A percentile compares a stretch with the other conserved stretches of the same genome.
phyloP scores from a whole-genome alignment of 1,140 invertebrate species.

The Drosophila neocordata region DNA sequence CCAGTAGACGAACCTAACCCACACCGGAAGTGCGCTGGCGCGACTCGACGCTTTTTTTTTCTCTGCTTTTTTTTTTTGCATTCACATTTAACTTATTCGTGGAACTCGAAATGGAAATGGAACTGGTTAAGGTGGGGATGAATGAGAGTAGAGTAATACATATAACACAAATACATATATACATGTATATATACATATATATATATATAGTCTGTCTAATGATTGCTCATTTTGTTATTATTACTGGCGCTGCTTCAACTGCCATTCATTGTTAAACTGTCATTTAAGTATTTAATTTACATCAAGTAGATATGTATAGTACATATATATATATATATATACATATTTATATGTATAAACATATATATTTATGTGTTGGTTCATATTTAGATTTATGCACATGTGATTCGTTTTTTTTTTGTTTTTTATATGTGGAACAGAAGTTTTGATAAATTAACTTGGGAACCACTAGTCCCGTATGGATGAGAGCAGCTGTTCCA shows the following conservation, averaged over 20 bases:
- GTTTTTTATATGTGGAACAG: constrained; percentile 54
- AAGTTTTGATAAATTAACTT: constrained; percentile 42
- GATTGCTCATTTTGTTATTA: constrained; percentile 70
- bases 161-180: background rate
- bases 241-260: constrained; percentile 39
- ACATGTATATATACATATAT: background rate
- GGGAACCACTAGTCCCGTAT: background rate
- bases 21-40: constrained; percentile 62
- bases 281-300: constrained; percentile 45
- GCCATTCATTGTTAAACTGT: constrained; percentile 44
- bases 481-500: background rate
- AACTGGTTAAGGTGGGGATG: constrained; percentile 24
- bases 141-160: constrained; percentile 2
- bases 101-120: constrained; percentile 41
- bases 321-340: too few relatives aligned
- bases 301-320: constrained; percentile 23
- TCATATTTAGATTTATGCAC: constrained; percentile 53
- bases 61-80: constrained; percentile 36
- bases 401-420: too few relatives aligned
- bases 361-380: too few relatives aligned
- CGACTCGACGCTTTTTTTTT: constrained; percentile 34
- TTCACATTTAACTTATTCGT: constrained; percentile 64
- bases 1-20: constrained; percentile 13
- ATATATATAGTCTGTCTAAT: constrained; percentile 47
- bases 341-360: too few relatives aligned